Evolutionary conservation across 2,797 vertebrate species (phyloP).

Genomic region (Alca torda): DNA sequence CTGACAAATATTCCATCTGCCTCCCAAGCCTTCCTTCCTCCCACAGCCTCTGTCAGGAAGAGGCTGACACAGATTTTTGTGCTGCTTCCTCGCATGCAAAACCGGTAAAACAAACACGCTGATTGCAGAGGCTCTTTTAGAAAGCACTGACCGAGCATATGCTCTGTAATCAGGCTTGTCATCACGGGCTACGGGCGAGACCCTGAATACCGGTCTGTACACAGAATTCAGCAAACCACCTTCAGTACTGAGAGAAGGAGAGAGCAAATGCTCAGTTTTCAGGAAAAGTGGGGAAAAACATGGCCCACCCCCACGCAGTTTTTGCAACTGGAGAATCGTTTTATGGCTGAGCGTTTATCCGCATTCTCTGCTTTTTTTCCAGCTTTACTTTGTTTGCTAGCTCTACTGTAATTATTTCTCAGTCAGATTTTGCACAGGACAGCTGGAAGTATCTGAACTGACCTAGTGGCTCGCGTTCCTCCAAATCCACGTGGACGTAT

Average conservation of each 20-base stretch:
- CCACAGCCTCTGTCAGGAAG: neutral
- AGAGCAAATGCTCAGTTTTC: neutral
- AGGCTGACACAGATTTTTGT: neutral
- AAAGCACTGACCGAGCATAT: neutral
- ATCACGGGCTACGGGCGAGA: rapidly evolving
- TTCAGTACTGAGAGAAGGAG: neutral
- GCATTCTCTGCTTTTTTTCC: neutral
- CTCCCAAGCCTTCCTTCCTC: neutral
- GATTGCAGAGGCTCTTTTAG: neutral
- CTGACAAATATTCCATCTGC: neutral
- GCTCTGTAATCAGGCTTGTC: neutral
- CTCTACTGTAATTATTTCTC: neutral
- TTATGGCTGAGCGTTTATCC: neutral
- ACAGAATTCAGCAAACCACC: neutral
- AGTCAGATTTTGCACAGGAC: neutral
- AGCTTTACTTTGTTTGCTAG: neutral
- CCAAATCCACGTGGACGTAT: rapidly evolving
- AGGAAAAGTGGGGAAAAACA: neutral
- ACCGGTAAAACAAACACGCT: neutral
- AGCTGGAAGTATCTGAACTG: neutral
- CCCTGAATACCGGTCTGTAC: neutral
- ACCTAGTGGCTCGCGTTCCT: neutral
- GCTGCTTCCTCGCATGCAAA: neutral
- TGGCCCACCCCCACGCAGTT: rapidly evolving
- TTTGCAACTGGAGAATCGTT: neutral